Percentiles rank a stretch among this genome's conserved stretches.
Conservation (phyloP, 1,140 invertebrate species). For the Eriosoma lanigerum region DNA sequence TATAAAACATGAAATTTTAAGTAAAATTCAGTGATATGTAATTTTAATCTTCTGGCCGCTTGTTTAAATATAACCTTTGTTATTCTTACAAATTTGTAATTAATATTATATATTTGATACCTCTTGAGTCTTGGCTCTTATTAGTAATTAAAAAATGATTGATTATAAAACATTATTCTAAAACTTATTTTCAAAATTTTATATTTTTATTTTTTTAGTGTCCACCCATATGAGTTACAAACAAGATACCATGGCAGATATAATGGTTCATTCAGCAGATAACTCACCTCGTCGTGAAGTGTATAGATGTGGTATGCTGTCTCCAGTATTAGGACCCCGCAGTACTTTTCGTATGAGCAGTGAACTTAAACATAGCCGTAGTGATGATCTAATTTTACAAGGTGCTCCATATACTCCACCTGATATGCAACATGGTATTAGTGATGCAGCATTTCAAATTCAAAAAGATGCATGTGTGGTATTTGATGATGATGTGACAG, state of each 20-base stretch:
- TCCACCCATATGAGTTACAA: constrained; percentile 27
- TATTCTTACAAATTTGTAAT: no score
- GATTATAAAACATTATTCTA: no score
- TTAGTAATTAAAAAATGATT: no score
- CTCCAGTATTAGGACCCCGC: constrained; percentile 46
- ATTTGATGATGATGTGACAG: constrained; percentile 56
- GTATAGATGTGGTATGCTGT: constrained; percentile 42
- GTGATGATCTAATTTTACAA: constrained; percentile 58
- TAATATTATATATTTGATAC: no score
- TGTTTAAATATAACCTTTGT: no score
- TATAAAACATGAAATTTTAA: no score
- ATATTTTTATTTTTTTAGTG: no score
- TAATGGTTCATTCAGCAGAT: constrained; percentile 48
- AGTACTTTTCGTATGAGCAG: constrained; percentile 53
- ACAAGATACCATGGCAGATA: constrained; percentile 46
- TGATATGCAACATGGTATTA: constrained; percentile 58
- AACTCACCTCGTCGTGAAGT: constrained; percentile 45
- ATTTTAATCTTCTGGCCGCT: no score
- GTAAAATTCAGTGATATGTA: no score
- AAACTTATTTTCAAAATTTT: no score
- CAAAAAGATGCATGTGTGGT: constrained; percentile 57
- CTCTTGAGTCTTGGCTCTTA: no score
- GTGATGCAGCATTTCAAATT: constrained; percentile 56
- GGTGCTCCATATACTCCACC: constrained; percentile 59
- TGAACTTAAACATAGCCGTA: constrained; percentile 57